Evolutionary conservation across 1,140 invertebrate genomes (phyloP), one percentile per base, ranked within the genome.

Genomic region (Saccostrea glomerata): DNA sequence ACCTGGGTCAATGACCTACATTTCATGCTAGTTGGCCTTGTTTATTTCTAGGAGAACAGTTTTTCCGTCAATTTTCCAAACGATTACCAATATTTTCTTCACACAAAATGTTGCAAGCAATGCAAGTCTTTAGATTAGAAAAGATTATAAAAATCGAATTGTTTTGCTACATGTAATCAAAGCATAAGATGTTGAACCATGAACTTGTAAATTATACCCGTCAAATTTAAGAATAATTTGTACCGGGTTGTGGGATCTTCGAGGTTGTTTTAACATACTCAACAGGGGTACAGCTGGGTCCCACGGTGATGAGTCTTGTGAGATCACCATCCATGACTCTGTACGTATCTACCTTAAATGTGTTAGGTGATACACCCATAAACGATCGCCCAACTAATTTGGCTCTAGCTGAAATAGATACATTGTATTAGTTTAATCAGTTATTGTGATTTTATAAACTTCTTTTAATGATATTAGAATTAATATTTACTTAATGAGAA

Each of bases 191-290:
- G 1, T 36, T 36, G 30, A 36, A 36, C 30, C 30, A 36, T 36
- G 30, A 36, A 36, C 0, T 36, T 36, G 30, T 36, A 36, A 36
- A 36, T 36, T 1, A 36, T 36, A 1, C 30, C 30, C 30, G 2
- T 36, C 1, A 36, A 36, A 36, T 36, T 36, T 2, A 36, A 47
- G n/a, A n/a, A 63, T 17, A 20, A 36, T 36, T 17, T 6, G 2
- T 77, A 77, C 70, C 70, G 2, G 70, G 70, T 77, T 77, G 70
- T 9, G 70, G 70, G 25, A 77, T 77, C 30, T 77, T 36, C 9
- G 25, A 30, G 23, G 70, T 30, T 0, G 70, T 36, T 36, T 36
- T 11, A 23, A 77, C 25, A 15, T 30, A 6, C 30, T 77, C 70
- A 3, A 77, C 70, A 2, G 25, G 70, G 13, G 30, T 77, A 36